Conservation (phyloP, 2,888 invertebrate genomes). For the Orthosia cruda region DNA sequence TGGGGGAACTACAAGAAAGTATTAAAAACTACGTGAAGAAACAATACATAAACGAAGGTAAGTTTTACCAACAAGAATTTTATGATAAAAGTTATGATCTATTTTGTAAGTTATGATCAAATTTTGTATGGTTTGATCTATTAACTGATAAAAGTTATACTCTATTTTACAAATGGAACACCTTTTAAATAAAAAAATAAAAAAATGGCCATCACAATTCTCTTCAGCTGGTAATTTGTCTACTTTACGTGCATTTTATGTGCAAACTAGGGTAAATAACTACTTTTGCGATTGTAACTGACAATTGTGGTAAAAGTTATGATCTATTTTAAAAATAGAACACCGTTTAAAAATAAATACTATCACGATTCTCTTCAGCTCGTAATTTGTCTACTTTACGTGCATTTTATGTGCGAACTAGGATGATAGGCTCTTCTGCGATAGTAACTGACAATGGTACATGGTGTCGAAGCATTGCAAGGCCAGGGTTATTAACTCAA, state of each 20-base stretch:
- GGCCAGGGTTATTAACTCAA: slow-evolving; percentile 37
- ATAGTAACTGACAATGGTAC: slow-evolving; percentile 31
- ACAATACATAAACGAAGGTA: slow-evolving; percentile 42
- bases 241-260: not conserved
- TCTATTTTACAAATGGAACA: not conserved
- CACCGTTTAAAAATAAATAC: not conserved
- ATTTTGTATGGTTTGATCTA: too few relatives aligned
- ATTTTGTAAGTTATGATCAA: too few relatives aligned
- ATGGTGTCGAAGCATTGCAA: slow-evolving; percentile 17
- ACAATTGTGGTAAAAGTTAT: slow-evolving; percentile 8
- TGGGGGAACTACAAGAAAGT: slow-evolving; percentile 15
- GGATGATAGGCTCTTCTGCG: not conserved
- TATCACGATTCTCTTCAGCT: not conserved
- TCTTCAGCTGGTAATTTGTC: not conserved
- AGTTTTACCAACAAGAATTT: slow-evolving; percentile 20
- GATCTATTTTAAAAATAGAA: not conserved
- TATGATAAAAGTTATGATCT: not conserved
- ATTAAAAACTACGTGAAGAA: slow-evolving; percentile 9
- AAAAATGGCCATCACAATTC: too few relatives aligned
- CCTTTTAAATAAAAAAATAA: not conserved
- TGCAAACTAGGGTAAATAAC: not conserved
- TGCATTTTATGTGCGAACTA: not conserved
- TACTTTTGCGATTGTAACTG: slow-evolving; percentile 3
- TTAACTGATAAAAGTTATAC: too few relatives aligned
- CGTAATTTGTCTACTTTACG: not conserved